Evolutionary conservation across 2,113 vertebrate species (phyloP).

Genomic region (Ranitomeya imitator): DNA sequence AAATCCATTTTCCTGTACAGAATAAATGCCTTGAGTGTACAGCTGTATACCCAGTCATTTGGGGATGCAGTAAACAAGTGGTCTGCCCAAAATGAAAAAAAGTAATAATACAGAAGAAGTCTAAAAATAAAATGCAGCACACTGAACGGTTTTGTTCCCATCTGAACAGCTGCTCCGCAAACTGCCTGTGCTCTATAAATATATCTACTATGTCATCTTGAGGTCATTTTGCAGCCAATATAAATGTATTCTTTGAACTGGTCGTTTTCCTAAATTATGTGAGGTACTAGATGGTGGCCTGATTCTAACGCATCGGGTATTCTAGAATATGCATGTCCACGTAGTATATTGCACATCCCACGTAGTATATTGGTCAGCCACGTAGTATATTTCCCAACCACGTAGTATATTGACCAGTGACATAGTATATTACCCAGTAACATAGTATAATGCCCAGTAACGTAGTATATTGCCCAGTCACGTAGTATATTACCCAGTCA

Average conservation of each 20-base stretch:
- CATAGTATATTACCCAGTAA: too few species aligned
- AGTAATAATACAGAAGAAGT: background rate
- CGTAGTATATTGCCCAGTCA: too few species aligned
- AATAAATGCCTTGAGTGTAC: background rate
- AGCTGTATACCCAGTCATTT: background rate
- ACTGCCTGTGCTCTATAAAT: constrained; percentile 34
- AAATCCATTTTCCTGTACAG: constrained; percentile 27
- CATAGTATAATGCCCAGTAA: too few species aligned
- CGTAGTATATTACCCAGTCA: too few species aligned
- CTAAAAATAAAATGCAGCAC: constrained; percentile 3
- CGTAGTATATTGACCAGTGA: too few species aligned
- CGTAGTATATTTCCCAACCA: too few species aligned
- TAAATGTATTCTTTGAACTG: background rate
- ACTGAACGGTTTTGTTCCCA: background rate
- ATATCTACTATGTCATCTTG: background rate
- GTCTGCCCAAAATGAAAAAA: constrained; percentile 36
- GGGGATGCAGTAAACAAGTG: constrained; percentile 26
- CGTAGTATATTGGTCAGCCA: too few species aligned
- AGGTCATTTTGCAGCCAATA: background rate
- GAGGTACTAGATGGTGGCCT: too few species aligned
- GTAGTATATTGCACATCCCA: too few species aligned
- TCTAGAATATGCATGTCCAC: too few species aligned
- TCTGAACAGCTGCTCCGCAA: constrained; percentile 8
- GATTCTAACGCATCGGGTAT: too few species aligned
- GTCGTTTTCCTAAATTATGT: background rate